Conservation (phyloP, 2,888 invertebrate genomes). For the Eulithis prunata region DNA sequence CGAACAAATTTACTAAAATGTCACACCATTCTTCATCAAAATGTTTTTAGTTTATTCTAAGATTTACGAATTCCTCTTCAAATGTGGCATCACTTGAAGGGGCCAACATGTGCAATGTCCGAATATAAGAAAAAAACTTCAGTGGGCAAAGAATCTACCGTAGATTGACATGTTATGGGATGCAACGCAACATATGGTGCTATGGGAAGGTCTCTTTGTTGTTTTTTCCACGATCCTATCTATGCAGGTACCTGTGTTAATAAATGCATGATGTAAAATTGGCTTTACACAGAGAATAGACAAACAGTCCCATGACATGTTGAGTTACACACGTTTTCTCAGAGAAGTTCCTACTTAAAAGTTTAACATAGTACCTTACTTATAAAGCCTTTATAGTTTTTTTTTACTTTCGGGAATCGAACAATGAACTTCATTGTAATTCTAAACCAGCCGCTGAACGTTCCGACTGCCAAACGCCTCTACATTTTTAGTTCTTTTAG, state of each 20-base stretch:
- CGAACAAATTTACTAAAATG: not conserved
- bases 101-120: conserved; percentile 51
- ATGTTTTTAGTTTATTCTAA: not conserved
- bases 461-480: conserved; percentile 39
- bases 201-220: conserved; percentile 57
- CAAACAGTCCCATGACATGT: conserved; percentile 11
- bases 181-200: conserved; percentile 61
- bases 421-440: conserved; percentile 54
- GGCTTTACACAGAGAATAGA: conserved; percentile 23
- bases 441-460: conserved; percentile 43
- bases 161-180: conserved; percentile 52
- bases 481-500: not conserved
- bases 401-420: conserved; percentile 47
- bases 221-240: conserved; percentile 59
- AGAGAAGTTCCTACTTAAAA: conserved; percentile 7
- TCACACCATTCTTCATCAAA: not conserved
- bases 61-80: conserved; percentile 20
- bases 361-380: conserved; percentile 1
- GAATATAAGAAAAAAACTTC: conserved; percentile 45
- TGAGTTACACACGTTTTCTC: conserved; percentile 7
- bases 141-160: conserved; percentile 41
- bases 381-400: conserved; percentile 8
- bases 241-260: conserved; percentile 34
- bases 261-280: conserved; percentile 30
- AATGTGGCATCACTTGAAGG: conserved; percentile 49